phyloP scores from a whole-genome alignment of 2,797 vertebrate genomes.

The Otolemur crassicaudatus region DNA sequence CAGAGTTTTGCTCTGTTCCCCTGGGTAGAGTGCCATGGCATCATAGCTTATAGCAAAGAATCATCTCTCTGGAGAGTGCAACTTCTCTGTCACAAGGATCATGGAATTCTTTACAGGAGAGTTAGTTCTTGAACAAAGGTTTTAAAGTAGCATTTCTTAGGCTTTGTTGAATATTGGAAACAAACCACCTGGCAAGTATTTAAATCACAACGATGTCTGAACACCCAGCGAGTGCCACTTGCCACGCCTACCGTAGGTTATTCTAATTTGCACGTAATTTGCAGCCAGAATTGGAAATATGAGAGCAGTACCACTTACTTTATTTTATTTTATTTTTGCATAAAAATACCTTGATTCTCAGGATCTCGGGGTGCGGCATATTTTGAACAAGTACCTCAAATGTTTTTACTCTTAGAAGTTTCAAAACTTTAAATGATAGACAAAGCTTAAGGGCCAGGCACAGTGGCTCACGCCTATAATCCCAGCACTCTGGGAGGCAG shows the following conservation, averaged over 20 bases:
- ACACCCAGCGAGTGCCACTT: not conserved
- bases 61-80: not conserved
- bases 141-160: not conserved
- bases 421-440: not conserved
- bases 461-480: no score
- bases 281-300: not conserved
- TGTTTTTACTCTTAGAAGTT: not conserved
- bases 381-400: not conserved
- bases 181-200: not conserved
- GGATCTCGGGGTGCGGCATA: not conserved
- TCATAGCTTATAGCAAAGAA: not conserved
- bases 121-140: not conserved
- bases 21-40: no score
- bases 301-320: no score
- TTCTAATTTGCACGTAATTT: not conserved
- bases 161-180: not conserved
- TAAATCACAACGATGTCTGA: not conserved
- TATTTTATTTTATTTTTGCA: not conserved
- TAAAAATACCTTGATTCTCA: not conserved
- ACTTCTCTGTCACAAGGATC: not conserved
- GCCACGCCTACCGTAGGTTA: not conserved
- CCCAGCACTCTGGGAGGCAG: no score
- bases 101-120: constrained; percentile 79
- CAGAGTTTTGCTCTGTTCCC: no score
- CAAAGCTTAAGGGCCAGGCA: not conserved